A percentile compares a stretch with the other conserved stretches of the same genome.
Evolutionary conservation across 2,888 invertebrate genomes (phyloP).

Genomic region (Drosophila siamana): DNA sequence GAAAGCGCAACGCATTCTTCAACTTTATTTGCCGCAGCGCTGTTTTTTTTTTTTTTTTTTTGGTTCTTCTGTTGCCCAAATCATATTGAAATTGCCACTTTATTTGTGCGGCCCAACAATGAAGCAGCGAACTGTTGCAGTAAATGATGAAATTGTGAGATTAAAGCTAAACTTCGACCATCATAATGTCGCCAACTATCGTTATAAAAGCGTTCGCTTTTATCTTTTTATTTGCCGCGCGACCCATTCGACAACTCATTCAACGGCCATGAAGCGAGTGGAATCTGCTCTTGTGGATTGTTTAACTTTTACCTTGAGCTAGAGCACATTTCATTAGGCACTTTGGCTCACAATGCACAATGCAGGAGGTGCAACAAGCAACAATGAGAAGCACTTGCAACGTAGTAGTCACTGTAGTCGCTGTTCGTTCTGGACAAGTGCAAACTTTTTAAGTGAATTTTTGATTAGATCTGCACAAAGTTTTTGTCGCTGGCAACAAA

Average conservation of each 20-base stretch:
- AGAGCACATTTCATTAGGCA: slow-evolving; percentile 58
- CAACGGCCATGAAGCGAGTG: background rate
- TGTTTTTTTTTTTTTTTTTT: slow-evolving; percentile 40
- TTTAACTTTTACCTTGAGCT: slow-evolving; percentile 32
- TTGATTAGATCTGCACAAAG: slow-evolving; percentile 84
- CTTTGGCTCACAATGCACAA: slow-evolving; percentile 21
- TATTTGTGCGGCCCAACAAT: slow-evolving; percentile 59
- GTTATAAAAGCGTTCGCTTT: background rate
- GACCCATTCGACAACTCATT: background rate
- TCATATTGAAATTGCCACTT: slow-evolving; percentile 70
- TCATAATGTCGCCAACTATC: background rate
- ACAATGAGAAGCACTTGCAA: slow-evolving; percentile 56
- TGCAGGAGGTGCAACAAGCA: slow-evolving; percentile 44
- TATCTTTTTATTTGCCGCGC: background rate
- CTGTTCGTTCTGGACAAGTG: slow-evolving; percentile 45
- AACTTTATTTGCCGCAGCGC: slow-evolving; percentile 16
- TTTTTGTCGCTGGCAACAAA: slow-evolving; percentile 74
- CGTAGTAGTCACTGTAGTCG: slow-evolving; percentile 46
- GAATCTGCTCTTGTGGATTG: slow-evolving; percentile 27
- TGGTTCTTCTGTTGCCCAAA: slow-evolving; percentile 9
- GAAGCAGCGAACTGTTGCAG: slow-evolving; percentile 25
- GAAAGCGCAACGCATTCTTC: slow-evolving; percentile 30
- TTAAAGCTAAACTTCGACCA: background rate
- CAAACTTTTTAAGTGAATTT: slow-evolving; percentile 84
- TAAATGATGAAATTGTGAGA: slow-evolving; percentile 26